Evolutionary conservation across 1,140 invertebrate species (phyloP), one percentile per base, ranked within the genome.

Genomic region (Lepidurus couesii): DNA sequence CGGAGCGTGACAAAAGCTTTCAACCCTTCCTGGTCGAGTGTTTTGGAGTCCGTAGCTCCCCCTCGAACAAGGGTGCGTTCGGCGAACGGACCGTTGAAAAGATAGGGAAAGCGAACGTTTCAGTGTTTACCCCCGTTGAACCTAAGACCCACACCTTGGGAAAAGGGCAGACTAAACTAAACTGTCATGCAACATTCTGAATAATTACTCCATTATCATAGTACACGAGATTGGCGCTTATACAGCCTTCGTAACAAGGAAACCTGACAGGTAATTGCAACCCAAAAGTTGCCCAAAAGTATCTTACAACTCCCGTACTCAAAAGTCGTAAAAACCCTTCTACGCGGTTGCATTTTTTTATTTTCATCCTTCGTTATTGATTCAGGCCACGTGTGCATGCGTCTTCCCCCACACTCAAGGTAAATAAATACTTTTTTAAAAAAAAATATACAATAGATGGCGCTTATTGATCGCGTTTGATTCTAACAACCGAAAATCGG

Each of bases 1-100:
- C 21, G 53, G 53, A 65, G 53, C 53, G 53, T 65, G 53, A 65
- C 53, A 65, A 65, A 65, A 65, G 53, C 53, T 65, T 65, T 65
- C 53, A 65, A 65, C n/a, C 45, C 53, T 13, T 65, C 34, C 34
- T 65, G 21, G 53, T 65, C 53, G 16, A n/a, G 16, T 65, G 53
- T 11, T 21, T 21, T 21, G 16, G 21, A 7, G 16, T 65, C 21
- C 53, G 13, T 65, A 16, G 1, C 8, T 9, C 21, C 0, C n/a
- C 13, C 6, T 16, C 47, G 6, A 65, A 1, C n/a, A 21, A 65
- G 53, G 53, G 53, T 65, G 53, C n/a, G 53, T 65, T 34, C 34
- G 53, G 9, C n/a, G 21, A 13, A 21, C 13, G 53, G 16, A 47
- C 10, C 7, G 16, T 11, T 11, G 45, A 65, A 65, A 16, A 65